Conservation (phyloP, 2,113 vertebrate species). For the Rousettus leschenaultii region DNA sequence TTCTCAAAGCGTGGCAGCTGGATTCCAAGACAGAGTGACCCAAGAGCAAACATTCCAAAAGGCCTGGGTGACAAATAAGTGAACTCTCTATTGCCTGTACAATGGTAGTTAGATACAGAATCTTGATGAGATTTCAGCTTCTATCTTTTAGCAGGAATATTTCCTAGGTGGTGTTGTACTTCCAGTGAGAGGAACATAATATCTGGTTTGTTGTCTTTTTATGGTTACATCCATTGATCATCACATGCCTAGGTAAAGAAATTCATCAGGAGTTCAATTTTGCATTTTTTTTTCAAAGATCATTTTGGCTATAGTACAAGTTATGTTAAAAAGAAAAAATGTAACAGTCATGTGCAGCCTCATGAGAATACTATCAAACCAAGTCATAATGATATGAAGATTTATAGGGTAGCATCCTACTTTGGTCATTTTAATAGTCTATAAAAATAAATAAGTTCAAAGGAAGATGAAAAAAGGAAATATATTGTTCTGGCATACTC, state of each 20-base stretch:
- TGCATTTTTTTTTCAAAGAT: neutral
- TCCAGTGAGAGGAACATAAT: neutral
- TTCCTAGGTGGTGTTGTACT: neutral
- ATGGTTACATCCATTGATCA: neutral
- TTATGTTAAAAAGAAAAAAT: neutral
- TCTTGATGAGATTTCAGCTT: neutral
- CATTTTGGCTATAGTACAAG: neutral
- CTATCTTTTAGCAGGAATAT: neutral
- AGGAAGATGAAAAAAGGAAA: neutral
- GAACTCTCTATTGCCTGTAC: neutral
- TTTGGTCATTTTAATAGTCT: constrained; percentile 64
- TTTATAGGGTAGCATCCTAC: constrained; percentile 62
- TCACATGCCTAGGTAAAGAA: neutral
- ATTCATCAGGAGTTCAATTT: neutral
- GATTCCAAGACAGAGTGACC: neutral
- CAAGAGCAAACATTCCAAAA: neutral
- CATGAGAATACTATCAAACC: constrained; percentile 62
- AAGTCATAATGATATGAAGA: constrained; percentile 64
- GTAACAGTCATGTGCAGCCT: constrained; percentile 41
- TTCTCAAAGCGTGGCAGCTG: neutral
- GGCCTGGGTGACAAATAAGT: neutral
- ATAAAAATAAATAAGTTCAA: constrained; percentile 44
- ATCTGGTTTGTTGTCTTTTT: neutral
- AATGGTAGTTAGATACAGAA: neutral
- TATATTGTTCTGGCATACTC: neutral